phyloP scores from a whole-genome alignment of 2,888 invertebrate genomes.

The Orchesellides sinensis region DNA sequence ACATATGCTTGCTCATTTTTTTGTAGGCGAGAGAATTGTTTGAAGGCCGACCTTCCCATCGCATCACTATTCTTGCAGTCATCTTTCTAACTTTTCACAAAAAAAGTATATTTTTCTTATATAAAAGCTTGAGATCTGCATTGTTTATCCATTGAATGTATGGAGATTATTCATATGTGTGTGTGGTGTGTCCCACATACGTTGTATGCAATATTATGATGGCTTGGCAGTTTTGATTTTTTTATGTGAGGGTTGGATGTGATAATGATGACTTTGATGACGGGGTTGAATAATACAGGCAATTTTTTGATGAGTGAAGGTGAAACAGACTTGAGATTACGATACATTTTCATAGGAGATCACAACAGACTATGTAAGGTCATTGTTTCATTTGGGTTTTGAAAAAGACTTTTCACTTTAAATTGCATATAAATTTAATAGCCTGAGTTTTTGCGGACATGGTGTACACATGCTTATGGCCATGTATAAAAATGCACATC shows the following conservation, averaged over 20 bases:
- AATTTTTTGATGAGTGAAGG: conserved; percentile 58
- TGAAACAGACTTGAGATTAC: conserved; percentile 57
- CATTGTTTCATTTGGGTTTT: conserved; percentile 30
- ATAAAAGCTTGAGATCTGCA: conserved; percentile 33
- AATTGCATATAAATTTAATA: too few species aligned
- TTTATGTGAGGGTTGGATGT: conserved; percentile 61
- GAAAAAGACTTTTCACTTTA: too few species aligned
- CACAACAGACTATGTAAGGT: conserved; percentile 40
- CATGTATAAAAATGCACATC: background rate
- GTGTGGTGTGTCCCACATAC: conserved; percentile 59
- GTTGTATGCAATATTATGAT: conserved; percentile 20
- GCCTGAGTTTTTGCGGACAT: too few species aligned
- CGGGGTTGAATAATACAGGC: conserved; percentile 64
- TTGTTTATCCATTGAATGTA: conserved; percentile 20
- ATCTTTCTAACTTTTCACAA: conserved; percentile 52
- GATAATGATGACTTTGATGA: conserved; percentile 65
- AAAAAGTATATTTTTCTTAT: conserved; percentile 40
- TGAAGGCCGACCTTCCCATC: conserved; percentile 64
- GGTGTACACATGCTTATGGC: background rate
- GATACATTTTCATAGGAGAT: conserved; percentile 44
- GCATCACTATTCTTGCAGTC: conserved; percentile 7
- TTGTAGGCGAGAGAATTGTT: conserved; percentile 63
- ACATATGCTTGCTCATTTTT: background rate
- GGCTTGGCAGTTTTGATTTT: conserved; percentile 42
- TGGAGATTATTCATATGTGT: too few species aligned